These are phyloP conservation scores for Perccottus glenii DNA, from an alignment of 2,113 vertebrate species.

Conservation along the genomic window DNA sequence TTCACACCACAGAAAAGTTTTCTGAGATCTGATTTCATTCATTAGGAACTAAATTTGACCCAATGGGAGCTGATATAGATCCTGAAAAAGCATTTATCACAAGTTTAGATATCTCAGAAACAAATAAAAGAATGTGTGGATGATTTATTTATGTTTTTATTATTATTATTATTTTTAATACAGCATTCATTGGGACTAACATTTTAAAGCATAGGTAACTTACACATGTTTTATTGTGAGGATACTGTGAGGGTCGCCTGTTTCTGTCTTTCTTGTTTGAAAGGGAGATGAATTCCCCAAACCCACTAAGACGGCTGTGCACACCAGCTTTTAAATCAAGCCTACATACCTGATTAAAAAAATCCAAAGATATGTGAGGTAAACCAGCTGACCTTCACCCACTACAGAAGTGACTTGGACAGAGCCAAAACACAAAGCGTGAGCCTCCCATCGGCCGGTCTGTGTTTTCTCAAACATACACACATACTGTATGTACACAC, in stretches of 20 bases:
- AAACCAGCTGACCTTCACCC: constrained; percentile 63
- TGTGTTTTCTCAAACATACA: constrained; percentile 66
- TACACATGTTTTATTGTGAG: constrained; percentile 15
- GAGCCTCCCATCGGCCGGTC: constrained; percentile 57
- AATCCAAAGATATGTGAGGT: constrained; percentile 47
- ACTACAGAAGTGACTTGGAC: constrained; percentile 54
- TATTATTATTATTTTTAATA: too few relatives aligned
- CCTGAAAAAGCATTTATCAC: too few relatives aligned
- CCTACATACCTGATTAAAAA: constrained; percentile 30
- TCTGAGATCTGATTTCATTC: too few relatives aligned
- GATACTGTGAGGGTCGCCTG: constrained; percentile 18
- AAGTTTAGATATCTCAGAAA: too few relatives aligned
- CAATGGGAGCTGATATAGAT: neutral
- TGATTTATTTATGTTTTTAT: too few relatives aligned
- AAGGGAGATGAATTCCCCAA: constrained; percentile 21
- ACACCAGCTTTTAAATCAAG: constrained; percentile 35
- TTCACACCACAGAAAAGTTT: neutral
- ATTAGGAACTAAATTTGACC: neutral
- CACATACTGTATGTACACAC: constrained; percentile 8
- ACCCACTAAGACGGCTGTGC: constrained; percentile 7
- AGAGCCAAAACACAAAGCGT: constrained; percentile 68
- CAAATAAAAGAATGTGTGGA: too few relatives aligned
- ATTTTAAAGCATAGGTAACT: constrained; percentile 4
- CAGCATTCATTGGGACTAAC: too few relatives aligned
- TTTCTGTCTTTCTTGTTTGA: neutral